A percentile compares a stretch with the other conserved stretches of the same genome.
phyloP scores from a whole-genome alignment of 2,888 invertebrate species.

The Galeruca laticollis region DNA sequence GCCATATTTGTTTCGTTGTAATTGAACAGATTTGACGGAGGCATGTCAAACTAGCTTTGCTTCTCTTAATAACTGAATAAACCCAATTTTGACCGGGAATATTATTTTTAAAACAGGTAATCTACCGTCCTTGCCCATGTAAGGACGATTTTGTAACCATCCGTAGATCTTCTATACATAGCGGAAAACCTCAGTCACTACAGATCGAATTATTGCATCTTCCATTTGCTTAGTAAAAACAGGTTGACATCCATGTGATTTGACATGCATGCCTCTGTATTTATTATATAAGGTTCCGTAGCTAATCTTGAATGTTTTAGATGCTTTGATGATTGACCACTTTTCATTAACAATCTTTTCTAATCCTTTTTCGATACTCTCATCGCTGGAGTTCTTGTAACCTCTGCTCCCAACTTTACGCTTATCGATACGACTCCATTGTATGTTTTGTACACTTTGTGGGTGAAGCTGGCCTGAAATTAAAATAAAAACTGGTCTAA shows the following conservation, averaged over 20 bases:
- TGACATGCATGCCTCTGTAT: too few species aligned
- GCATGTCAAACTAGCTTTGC: conserved; percentile 35
- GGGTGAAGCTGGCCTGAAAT: too few species aligned
- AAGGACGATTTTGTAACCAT: conserved; percentile 45
- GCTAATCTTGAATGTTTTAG: too few species aligned
- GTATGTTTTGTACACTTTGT: too few species aligned
- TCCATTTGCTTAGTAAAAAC: conserved; percentile 22
- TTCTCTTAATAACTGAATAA: conserved; percentile 38
- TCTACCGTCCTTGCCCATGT: conserved; percentile 39
- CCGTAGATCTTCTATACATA: conserved; percentile 41
- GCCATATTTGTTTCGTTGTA: conserved; percentile 36
- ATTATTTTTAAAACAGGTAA: conserved; percentile 41
- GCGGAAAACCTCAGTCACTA: conserved; percentile 44
- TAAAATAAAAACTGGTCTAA: too few species aligned
- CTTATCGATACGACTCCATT: too few species aligned
- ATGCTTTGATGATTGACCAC: too few species aligned
- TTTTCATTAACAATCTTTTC: too few species aligned
- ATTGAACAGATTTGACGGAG: conserved; percentile 49
- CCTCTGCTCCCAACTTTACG: too few species aligned
- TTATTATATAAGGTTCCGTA: too few species aligned
- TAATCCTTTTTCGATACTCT: too few species aligned
- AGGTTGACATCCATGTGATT: not conserved
- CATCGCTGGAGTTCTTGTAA: too few species aligned
- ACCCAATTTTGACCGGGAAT: conserved; percentile 41
- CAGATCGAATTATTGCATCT: conserved; percentile 24